phyloP scores from a whole-genome alignment of 2,113 vertebrate species.

The Egretta garzetta region DNA sequence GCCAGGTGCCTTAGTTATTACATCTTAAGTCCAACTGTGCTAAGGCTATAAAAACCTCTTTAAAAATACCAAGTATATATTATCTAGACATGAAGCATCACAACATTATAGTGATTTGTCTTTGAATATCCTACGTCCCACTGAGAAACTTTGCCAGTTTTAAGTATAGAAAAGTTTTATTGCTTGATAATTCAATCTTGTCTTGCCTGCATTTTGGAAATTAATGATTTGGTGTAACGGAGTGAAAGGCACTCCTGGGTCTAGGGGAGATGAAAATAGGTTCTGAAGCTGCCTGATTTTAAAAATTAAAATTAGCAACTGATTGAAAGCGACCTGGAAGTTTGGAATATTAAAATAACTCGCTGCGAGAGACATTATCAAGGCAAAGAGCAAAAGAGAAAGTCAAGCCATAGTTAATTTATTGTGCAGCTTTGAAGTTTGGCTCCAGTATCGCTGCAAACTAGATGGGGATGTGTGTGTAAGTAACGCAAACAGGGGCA shows the following conservation, averaged over 20 bases:
- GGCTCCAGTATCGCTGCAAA: background rate
- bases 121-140: background rate
- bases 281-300: background rate
- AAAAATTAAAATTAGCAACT: background rate
- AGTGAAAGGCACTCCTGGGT: background rate
- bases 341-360: background rate
- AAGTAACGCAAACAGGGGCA: background rate
- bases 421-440: background rate
- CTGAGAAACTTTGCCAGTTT: background rate
- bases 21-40: slow-evolving; percentile 5
- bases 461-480: too few species aligned
- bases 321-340: background rate
- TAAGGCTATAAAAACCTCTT: slow-evolving; percentile 14
- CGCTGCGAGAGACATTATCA: background rate
- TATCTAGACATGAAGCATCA: slow-evolving; percentile 13
- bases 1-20: slow-evolving; percentile 11
- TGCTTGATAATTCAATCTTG: background rate
- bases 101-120: background rate
- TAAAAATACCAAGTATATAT: slow-evolving; percentile 39
- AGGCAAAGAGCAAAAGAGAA: background rate
- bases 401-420: background rate
- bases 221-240: background rate
- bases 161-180: background rate
- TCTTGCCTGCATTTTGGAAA: background rate
- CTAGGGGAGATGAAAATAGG: background rate